Evolutionary conservation across 2,113 vertebrate genomes (phyloP).

Genomic region (Neodon shergylaensis): DNA sequence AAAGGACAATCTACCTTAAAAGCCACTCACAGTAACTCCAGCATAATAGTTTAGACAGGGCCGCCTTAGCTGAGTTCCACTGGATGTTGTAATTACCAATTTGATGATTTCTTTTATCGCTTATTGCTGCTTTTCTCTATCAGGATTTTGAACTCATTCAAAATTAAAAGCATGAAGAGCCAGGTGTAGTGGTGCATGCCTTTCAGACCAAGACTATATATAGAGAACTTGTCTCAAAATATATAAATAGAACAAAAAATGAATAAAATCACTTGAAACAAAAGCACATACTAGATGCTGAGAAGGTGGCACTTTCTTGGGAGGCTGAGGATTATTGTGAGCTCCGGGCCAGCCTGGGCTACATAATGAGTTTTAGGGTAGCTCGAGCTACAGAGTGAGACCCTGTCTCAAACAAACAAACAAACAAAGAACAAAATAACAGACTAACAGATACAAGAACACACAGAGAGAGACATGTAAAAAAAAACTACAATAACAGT

Average conservation of each 20-base stretch:
- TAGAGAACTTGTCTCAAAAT: background rate
- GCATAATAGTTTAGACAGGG: too few species aligned
- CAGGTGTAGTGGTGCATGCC: background rate
- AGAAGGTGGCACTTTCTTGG: too few species aligned
- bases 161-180: background rate
- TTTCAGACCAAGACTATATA: background rate
- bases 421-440: too few species aligned
- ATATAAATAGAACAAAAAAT: background rate
- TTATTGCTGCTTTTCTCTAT: background rate
- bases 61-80: background rate
- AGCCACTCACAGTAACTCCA: too few species aligned
- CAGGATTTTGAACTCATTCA: background rate
- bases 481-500: background rate
- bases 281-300: background rate
- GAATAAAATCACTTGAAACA: background rate
- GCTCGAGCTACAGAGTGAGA: background rate
- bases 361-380: background rate
- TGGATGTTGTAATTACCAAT: background rate
- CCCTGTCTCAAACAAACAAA: background rate
- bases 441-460: background rate
- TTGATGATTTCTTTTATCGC: background rate
- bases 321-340: background rate
- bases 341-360: background rate
- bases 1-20: too few species aligned
- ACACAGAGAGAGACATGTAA: background rate